phyloP scores from a whole-genome alignment of 2,888 invertebrate species.

The Nematopogon swammerdamellus region DNA sequence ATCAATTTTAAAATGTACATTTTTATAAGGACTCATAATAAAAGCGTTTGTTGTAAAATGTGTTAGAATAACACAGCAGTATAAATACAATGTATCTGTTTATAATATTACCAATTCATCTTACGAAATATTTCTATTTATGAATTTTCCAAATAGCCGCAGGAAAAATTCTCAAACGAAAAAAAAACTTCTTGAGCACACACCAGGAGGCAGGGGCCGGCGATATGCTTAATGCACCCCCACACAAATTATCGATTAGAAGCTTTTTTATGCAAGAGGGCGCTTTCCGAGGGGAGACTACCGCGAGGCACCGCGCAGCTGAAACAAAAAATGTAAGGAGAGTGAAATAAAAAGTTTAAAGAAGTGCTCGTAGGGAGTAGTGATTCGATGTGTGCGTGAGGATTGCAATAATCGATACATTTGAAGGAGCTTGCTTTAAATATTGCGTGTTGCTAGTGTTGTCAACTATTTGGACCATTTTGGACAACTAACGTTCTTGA shows the following conservation, averaged over 20 bases:
- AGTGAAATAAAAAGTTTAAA: slow-evolving; percentile 58
- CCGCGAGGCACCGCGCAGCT: slow-evolving; percentile 35
- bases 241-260: slow-evolving; percentile 59
- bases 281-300: slow-evolving; percentile 39
- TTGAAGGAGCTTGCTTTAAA: background rate
- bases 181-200: slow-evolving; percentile 27
- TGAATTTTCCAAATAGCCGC: background rate
- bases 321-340: slow-evolving; percentile 56
- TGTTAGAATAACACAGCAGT: too few relatives aligned
- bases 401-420: slow-evolving; percentile 28
- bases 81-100: too few relatives aligned
- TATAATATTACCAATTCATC: too few relatives aligned
- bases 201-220: slow-evolving; percentile 18
- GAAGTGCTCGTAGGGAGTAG: too few relatives aligned
- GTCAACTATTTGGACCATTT: too few relatives aligned
- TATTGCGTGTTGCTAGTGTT: too few relatives aligned
- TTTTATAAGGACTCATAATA: too few relatives aligned
- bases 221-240: slow-evolving; percentile 59
- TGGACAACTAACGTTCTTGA: too few relatives aligned
- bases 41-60: too few relatives aligned
- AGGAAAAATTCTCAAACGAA: slow-evolving; percentile 48
- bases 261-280: slow-evolving; percentile 59
- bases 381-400: slow-evolving; percentile 12
- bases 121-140: too few relatives aligned
- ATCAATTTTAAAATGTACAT: too few relatives aligned